Evolutionary conservation across 2,888 invertebrate species (phyloP), one percentile per base, ranked within the genome.

Genomic region (Epistrophe grossulariae): DNA sequence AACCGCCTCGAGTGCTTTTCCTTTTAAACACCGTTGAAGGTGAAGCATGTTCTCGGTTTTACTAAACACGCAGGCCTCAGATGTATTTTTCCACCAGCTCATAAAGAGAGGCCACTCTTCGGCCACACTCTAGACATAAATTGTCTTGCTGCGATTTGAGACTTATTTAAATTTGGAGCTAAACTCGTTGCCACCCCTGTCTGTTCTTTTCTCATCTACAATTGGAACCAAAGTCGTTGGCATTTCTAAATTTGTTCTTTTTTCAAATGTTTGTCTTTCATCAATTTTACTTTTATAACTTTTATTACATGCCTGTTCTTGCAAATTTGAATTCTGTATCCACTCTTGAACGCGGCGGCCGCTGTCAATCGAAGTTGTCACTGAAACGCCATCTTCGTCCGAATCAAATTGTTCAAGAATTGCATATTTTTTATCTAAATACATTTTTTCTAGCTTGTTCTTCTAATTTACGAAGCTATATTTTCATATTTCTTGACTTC

Each of bases 21-120:
- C 76, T 35, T 64, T 76, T 31, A 76, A 43, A 19, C 74, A 64
- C 15, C 64, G n/a, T 48, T 76, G 76, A 2, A 76, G n/a, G 6
- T 66, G 57, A 24, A 38, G 38, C 17, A 77, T 31, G 38, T 76
- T 76, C 11, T 76, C 76, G 7, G 9, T 35, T 4, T 55, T 64
- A 15, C 35, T 66, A 45, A 38, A 57, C n/a, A 52, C 74, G 17
- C 74, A 74, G 2, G 19, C 19, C 24, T 28, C n/a, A 0, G 64
- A 50, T 38, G 77, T 43, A 10, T 55, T 77, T 11, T 68, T 64
- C 38, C 40, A 77, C 66, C 68, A 77, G 10, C 76, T 76, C 3
- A 70, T 71, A 8, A 31, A 31, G 8, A 31, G 31, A 0, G 31
- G 60, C 60, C 71, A 71, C 19, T 70, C 71, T 57, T 76, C 57